Percentiles rank a stretch among this genome's conserved stretches.
Evolutionary conservation across 2,797 vertebrate species (phyloP).

Genomic region (Enteromius unitaeniatus): DNA sequence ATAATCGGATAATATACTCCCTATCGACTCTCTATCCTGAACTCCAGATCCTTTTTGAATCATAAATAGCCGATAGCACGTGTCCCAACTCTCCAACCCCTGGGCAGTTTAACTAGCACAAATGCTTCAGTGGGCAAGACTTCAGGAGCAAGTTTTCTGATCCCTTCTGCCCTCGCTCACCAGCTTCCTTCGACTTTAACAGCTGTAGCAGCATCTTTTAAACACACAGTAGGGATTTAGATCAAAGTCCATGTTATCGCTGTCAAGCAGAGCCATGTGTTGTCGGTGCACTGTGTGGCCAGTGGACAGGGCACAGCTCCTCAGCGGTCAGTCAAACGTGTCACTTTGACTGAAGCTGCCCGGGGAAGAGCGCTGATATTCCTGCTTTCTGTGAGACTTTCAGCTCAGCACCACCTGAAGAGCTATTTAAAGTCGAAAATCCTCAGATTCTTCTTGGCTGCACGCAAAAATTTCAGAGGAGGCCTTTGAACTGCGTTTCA

Average conservation of each 20-base stretch:
- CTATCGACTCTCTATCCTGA: background rate
- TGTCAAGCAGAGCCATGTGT: slow-evolving; percentile 49
- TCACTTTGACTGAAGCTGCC: slow-evolving; percentile 40
- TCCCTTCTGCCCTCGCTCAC: background rate
- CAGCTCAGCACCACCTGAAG: slow-evolving; percentile 31
- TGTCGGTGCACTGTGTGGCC: slow-evolving; percentile 20
- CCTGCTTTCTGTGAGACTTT: slow-evolving; percentile 15
- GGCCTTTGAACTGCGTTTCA: slow-evolving; percentile 2
- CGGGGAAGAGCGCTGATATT: slow-evolving; percentile 22
- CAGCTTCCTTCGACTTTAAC: slow-evolving; percentile 9
- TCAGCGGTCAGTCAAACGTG: slow-evolving; percentile 46
- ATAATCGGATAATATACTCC: background rate
- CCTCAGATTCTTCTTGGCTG: background rate
- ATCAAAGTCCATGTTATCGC: slow-evolving; percentile 60
- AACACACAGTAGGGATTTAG: slow-evolving; percentile 47
- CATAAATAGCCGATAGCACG: background rate
- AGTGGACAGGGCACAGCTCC: slow-evolving; percentile 34
- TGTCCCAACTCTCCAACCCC: slow-evolving; percentile 9
- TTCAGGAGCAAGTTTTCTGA: slow-evolving; percentile 23
- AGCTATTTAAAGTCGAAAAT: slow-evolving; percentile 46
- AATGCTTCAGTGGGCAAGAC: slow-evolving; percentile 20
- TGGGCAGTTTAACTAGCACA: slow-evolving; percentile 36
- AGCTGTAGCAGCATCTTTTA: slow-evolving; percentile 47
- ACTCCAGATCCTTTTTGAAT: slow-evolving; percentile 5
- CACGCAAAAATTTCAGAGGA: background rate